phyloP scores from a whole-genome alignment of 1,140 invertebrate species.

The Ooceraea biroi region DNA sequence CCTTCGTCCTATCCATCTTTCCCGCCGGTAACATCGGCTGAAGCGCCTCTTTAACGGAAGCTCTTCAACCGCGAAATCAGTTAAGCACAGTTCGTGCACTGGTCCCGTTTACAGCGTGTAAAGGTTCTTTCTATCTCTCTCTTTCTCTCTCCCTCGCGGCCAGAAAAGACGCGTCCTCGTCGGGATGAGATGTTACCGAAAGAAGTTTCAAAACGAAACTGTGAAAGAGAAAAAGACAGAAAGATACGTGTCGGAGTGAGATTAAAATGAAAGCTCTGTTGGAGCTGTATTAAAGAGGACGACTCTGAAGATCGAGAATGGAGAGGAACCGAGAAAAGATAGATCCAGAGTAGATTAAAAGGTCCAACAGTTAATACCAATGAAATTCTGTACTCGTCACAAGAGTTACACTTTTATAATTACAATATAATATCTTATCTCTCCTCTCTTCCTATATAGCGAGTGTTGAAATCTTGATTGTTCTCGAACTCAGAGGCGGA shows the following conservation, averaged over 20 bases:
- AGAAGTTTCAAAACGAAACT: constrained; percentile 12
- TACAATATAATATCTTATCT: no score
- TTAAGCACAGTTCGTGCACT: constrained; percentile 42
- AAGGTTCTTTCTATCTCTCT: neutral
- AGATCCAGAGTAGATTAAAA: no score
- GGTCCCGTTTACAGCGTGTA: constrained; percentile 42
- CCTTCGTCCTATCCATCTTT: constrained; percentile 41
- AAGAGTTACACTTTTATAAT: no score
- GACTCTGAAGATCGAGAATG: neutral
- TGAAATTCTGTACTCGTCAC: no score
- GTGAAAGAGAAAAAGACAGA: neutral
- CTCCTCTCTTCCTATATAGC: no score
- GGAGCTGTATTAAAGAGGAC: neutral
- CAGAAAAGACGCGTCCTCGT: constrained; percentile 24
- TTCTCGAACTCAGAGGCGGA: no score
- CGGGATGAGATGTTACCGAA: constrained; percentile 19
- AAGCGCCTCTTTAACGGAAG: constrained; percentile 47
- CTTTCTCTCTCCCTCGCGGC: constrained; percentile 33
- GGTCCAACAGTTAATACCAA: no score
- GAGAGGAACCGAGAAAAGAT: no score
- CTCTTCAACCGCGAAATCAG: constrained; percentile 52
- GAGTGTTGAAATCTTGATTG: no score
- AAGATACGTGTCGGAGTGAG: constrained; percentile 16
- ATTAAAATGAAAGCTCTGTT: constrained; percentile 13
- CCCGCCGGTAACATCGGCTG: neutral